Conservation (phyloP, 2,113 vertebrate species). For the Prolemur simus region DNA sequence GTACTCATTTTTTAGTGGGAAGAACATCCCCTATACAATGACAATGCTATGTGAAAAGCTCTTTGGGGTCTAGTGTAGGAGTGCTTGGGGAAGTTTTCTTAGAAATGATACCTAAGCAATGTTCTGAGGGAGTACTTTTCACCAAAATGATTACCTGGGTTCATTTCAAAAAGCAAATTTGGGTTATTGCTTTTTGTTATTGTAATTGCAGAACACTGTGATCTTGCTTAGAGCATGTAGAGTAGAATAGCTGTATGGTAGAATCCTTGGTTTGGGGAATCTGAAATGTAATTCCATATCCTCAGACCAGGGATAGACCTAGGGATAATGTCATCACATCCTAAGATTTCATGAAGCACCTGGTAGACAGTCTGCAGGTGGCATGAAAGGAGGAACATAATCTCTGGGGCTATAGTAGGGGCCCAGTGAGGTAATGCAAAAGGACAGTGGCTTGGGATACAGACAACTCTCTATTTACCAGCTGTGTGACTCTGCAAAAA, state of each 20-base stretch:
- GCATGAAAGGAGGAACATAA: neutral
- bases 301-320: neutral
- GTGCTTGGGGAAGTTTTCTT: neutral
- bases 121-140: neutral
- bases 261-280: neutral
- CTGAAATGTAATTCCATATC: neutral
- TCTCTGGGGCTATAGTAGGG: neutral
- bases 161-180: conserved; percentile 25
- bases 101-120: neutral
- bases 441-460: neutral
- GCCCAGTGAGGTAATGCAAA: neutral
- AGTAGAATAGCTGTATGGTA: neutral
- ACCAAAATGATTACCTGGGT: neutral
- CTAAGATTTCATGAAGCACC: neutral
- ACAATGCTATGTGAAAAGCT: neutral
- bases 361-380: neutral
- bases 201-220: neutral
- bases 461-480: neutral
- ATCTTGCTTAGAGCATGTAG: neutral
- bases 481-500: neutral
- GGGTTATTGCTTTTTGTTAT: neutral
- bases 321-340: neutral
- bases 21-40: neutral
- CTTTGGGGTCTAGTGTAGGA: neutral
- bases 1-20: neutral